Base-by-base conservation (phyloP, 2,888 invertebrate species). In the Sphaeridia pumilis region DNA sequence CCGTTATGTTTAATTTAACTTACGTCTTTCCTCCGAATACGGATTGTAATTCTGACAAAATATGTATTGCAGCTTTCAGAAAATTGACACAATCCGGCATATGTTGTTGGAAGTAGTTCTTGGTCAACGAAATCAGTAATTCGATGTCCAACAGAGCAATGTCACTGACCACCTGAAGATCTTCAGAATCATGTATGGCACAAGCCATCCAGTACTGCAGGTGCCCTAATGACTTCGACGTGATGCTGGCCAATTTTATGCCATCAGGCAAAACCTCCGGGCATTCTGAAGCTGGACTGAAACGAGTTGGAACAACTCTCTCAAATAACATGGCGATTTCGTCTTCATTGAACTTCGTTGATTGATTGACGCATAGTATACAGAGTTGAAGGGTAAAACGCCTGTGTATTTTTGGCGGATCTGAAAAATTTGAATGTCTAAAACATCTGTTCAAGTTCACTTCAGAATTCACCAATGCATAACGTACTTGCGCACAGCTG, bases 121-220 rank as follows among this genome's bases (percentile, higher is more conserved):
- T 52, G 1, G 52, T 52, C 31, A 52, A 38, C 17, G 43, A n/a
- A 4, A 46, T 52, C 7, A 52, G 31, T 5, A 52, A 28, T 31
- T 52, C 46, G n/a, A 52, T 24, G 27, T 52, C 52, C 3, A 52
- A 24, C 2, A 52, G 42, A 2, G 42, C 52, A 20, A 52, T 21
- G 12, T 52, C 52, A 42, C 26, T 41, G 5, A 42, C 28, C 3
- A 24, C 5, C 22, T 22, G n/a, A 2, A 41, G 28, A 42, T 25
- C 46, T 41, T 46, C 41, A 12, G 52, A 46, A 7, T 38, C 52
- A 2, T 46, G 17, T n/a, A 42, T 22, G 7, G 52, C 52, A n/a
- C 38, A 12, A 12, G 52, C 31, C 52, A 52, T 46, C 52, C 52
- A 52, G 22, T 46, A 52, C 21, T 31, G 46, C 24, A 52, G 42